Percentiles rank a stretch among this genome's conserved stretches.
Evolutionary conservation across 2,113 vertebrate species (phyloP).

Genomic region (Oxyura jamaicensis): DNA sequence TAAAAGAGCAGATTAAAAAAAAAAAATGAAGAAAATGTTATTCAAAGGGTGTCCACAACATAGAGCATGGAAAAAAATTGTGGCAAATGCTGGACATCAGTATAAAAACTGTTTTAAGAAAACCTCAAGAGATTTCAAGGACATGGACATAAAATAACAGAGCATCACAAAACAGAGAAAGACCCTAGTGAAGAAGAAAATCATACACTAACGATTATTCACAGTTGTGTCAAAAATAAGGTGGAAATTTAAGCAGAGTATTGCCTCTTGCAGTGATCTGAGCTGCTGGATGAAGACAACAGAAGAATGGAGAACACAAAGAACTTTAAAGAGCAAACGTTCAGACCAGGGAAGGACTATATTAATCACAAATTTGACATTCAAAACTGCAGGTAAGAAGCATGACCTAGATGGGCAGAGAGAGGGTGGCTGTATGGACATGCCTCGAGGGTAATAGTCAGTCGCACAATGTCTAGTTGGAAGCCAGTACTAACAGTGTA

Average conservation of each 20-base stretch:
- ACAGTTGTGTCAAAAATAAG: neutral
- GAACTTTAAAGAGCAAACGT: neutral
- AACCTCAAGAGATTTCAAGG: neutral
- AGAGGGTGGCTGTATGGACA: too few species aligned
- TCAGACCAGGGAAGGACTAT: neutral
- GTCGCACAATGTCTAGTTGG: too few species aligned
- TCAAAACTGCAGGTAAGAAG: neutral
- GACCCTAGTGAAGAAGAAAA: neutral
- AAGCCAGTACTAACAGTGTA: too few species aligned
- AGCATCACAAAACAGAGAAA: neutral
- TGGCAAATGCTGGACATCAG: neutral
- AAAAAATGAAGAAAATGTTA: neutral
- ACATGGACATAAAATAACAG: neutral
- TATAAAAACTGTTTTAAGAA: neutral
- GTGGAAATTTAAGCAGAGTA: neutral
- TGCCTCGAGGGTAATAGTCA: too few species aligned
- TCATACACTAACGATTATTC: neutral
- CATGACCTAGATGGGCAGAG: too few species aligned
- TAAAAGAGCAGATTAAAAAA: neutral
- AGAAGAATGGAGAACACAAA: accelerated
- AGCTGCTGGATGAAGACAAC: neutral
- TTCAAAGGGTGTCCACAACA: neutral
- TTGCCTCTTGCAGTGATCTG: neutral
- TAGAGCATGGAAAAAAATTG: neutral
- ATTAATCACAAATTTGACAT: neutral